Percentiles rank a stretch among this genome's conserved stretches.
Conservation (phyloP, 2,888 invertebrate species). For the Idaea straminata region DNA sequence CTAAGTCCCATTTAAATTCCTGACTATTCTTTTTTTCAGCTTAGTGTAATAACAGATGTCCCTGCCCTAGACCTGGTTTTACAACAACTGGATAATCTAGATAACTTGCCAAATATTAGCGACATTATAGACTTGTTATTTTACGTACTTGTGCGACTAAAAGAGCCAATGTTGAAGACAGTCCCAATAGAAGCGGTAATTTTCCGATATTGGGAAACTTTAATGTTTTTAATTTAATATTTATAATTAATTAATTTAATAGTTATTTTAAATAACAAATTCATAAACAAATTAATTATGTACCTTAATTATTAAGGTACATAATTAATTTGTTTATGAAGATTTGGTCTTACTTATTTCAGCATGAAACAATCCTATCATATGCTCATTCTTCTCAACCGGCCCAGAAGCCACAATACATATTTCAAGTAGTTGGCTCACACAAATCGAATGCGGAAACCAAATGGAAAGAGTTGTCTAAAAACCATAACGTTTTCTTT, state of each 20-base stretch:
- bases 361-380: conserved; percentile 80
- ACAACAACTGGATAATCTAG: conserved; percentile 71
- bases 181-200: conserved; percentile 77
- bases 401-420: conserved; percentile 81
- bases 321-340: not conserved
- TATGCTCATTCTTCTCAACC: conserved; percentile 67
- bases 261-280: too few species aligned
- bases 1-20: not conserved
- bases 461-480: conserved; percentile 80
- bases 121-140: conserved; percentile 82
- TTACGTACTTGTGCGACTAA: conserved; percentile 82
- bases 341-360: conserved; percentile 30
- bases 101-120: conserved; percentile 59
- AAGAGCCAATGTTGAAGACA: conserved; percentile 81
- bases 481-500: conserved; percentile 79
- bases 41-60: conserved; percentile 78
- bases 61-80: conserved; percentile 77
- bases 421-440: conserved; percentile 83
- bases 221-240: not conserved
- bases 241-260: not conserved
- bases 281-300: too few species aligned
- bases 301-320: too few species aligned
- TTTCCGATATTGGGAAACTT: not conserved
- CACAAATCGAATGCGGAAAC: conserved; percentile 78
- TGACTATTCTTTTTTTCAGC: conserved; percentile 51